Evolutionary conservation across 1,140 invertebrate species (phyloP).

Genomic region (Pseudomyrmex cubaensis): DNA sequence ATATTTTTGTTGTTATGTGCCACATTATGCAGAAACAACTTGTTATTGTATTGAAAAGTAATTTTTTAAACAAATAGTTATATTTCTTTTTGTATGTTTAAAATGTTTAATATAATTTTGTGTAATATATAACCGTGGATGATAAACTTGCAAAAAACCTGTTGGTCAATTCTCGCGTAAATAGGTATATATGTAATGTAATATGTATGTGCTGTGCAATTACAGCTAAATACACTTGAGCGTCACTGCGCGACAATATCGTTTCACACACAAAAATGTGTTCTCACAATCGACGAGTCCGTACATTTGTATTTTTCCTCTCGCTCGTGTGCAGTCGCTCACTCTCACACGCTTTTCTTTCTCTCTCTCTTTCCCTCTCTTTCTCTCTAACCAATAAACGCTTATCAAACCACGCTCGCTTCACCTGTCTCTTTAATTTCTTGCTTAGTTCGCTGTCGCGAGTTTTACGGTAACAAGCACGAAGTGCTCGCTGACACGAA

Average conservation of each 20-base stretch:
- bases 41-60: too few relatives aligned
- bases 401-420: conserved; percentile 62
- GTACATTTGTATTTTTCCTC: conserved; percentile 29
- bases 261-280: conserved; percentile 12
- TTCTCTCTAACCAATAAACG: conserved; percentile 18
- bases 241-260: conserved; percentile 52
- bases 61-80: too few relatives aligned
- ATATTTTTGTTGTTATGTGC: too few relatives aligned
- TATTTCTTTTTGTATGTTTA: too few relatives aligned
- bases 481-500: conserved; percentile 1
- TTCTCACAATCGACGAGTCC: conserved; percentile 42
- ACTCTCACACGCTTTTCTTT: background rate
- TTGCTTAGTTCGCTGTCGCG: conserved; percentile 60
- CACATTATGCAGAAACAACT: too few relatives aligned
- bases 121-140: too few relatives aligned
- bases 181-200: too few relatives aligned
- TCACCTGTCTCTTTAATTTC: conserved; percentile 75
- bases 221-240: conserved; percentile 51
- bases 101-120: too few relatives aligned
- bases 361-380: conserved; percentile 34
- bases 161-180: too few relatives aligned
- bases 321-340: background rate
- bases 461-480: conserved; percentile 60
- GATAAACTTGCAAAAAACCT: too few relatives aligned
- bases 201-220: background rate